Conservation (phyloP, 2,888 invertebrate genomes). For the Polydesmus complanatus region DNA sequence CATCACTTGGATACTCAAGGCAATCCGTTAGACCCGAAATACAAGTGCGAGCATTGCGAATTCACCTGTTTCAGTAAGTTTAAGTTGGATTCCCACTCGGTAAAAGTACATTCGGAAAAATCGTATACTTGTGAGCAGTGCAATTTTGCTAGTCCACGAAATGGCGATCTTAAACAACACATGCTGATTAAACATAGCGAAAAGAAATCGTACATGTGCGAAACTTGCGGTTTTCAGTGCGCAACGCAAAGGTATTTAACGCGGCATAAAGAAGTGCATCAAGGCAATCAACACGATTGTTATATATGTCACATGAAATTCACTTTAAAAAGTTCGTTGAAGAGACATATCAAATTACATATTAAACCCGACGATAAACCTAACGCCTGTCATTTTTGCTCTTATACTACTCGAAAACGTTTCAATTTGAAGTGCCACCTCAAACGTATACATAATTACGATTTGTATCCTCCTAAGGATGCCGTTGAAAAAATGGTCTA, state of each 20-base stretch:
- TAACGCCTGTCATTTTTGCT: neutral
- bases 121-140: neutral
- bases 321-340: neutral
- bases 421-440: neutral
- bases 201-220: neutral
- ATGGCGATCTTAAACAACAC: neutral
- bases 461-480: neutral
- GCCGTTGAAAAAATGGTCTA: neutral
- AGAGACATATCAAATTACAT: neutral
- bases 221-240: neutral
- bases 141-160: neutral
- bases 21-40: neutral
- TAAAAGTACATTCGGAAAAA: neutral
- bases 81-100: neutral
- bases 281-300: neutral
- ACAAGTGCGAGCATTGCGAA: neutral
- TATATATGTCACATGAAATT: neutral
- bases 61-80: neutral
- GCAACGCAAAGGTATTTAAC: neutral
- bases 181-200: neutral
- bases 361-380: neutral
- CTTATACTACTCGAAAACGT: neutral
- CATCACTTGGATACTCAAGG: neutral
- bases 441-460: neutral
- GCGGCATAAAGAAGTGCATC: neutral